Evolutionary conservation across 1,140 invertebrate genomes (phyloP).

Genomic region (Nymphalis io): DNA sequence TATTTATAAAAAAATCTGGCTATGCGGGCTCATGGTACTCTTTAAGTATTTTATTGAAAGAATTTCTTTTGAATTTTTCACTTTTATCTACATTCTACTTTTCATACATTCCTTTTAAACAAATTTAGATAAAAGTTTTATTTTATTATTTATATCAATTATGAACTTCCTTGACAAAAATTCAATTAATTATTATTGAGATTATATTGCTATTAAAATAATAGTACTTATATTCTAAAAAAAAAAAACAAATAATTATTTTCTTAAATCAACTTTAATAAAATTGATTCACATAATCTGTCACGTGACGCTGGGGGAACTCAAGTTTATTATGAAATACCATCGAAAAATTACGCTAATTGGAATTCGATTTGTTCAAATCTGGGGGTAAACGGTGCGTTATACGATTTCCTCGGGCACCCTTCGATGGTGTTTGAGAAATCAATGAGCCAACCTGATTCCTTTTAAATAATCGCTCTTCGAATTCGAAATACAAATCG

Average conservation of each 20-base stretch:
- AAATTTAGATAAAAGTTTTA: too few relatives aligned
- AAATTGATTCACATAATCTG: not conserved
- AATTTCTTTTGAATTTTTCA: not conserved
- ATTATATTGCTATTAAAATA: too few relatives aligned
- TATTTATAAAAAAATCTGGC: conserved; percentile 15
- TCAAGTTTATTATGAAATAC: conserved; percentile 32
- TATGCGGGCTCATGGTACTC: conserved; percentile 23
- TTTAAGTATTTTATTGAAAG: not conserved
- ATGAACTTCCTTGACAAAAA: too few relatives aligned
- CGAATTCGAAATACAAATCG: not conserved
- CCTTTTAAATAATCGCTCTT: conserved; percentile 12
- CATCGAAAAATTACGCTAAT: conserved; percentile 49
- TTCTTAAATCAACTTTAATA: not conserved
- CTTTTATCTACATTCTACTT: not conserved
- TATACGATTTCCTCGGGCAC: conserved; percentile 64
- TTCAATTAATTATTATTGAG: too few relatives aligned
- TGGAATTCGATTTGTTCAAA: conserved; percentile 65
- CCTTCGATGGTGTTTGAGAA: conserved; percentile 59
- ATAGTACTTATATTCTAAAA: too few relatives aligned
- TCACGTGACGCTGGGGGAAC: conserved; percentile 22
- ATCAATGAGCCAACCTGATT: conserved; percentile 54
- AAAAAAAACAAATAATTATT: not conserved
- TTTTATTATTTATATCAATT: too few relatives aligned
- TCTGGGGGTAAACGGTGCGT: conserved; percentile 57
- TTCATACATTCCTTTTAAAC: not conserved